Base-by-base conservation (phyloP, 2,113 vertebrate species). In the Saimiri boliviensis region DNA sequence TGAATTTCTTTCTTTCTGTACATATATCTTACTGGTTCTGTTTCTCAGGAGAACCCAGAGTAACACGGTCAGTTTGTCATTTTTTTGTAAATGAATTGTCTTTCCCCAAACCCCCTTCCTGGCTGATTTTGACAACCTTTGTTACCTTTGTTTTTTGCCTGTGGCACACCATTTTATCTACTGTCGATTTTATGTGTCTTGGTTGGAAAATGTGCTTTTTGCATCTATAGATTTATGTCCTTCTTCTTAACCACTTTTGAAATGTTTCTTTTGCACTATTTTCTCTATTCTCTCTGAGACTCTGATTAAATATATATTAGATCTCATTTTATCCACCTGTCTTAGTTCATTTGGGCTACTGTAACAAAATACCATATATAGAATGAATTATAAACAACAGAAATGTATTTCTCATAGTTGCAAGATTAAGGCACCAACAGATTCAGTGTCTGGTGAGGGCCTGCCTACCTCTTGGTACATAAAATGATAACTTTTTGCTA, bases 221-320 rank as follows among this genome's bases (percentile, higher is more conserved):
- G 47, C 27, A 60, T n/a, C 20, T 42, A 45, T 77, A 35, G 40
- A 37, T 77, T 77, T 42, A 42, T 88, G 6, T 86, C 66, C 87
- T 94, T 94, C 54, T 87, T 94, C 42, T 91, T 42, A 77, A 8
- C 27, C 70, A 77, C 5, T 91, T 71, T 63, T 27, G 35, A 74
- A 77, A 60, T 70, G 70, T 82, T 90, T 81, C 37, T 91, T 87
- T 96, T 83, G 68, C 20, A 74, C 27, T 47, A 56, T 93, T 60
- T 90, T 86, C n/a, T 87, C 68, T 87, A 25, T 68, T 56, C 25
- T 56, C 1, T 79, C 27, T 80, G 37, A 9, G 58, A 81, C 20
- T 76, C 47, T 89, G 37, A 81, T 85, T 85, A 85, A 92, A 76
- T 47, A 66, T 40, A 74, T 66, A 6, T 89, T 89, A 85, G 45